Evolutionary conservation across 2,113 vertebrate species (phyloP), one percentile per base, ranked within the genome.

Genomic region (Ammodytes dubius): DNA sequence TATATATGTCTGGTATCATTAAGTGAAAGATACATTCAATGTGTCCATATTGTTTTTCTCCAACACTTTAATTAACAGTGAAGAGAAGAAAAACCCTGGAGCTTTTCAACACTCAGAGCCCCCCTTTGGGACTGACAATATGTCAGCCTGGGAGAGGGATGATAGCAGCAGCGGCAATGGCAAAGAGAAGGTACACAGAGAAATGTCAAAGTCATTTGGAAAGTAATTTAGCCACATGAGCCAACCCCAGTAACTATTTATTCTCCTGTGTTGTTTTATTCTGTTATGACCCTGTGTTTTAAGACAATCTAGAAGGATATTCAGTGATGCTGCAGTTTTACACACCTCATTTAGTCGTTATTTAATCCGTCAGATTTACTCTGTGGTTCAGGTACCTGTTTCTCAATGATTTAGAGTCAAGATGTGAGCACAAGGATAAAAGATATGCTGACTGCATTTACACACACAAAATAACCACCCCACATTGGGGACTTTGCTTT

Each of bases 181-280:
- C 71, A 87, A 87, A 75, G 84, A 94, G 59, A 92, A 93, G 94
- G 94, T 95, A 88, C 92, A 90, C 87, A 81, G 45, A 79, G 58
- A 82, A 85, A 89, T 79, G 45, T 9, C 53, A 17, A 53, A 80
- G 73, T 76, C 56, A 65, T 73, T 77, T 50, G 63, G 10, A 65
- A 60, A 59, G 39, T 74, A 7, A 78, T 74, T 67, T 43, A 57
- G 27, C 46, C 58, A 79, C 11, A 74, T 19, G 10, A 49, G 42
- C 15, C 54, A 64, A 27, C 11, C 42, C 70, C 35, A 53, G 17
- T 52, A 49, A 75, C 39, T 54, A 35, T 71, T 37, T 37, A 45
- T 42, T 66, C 19, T 56, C 58, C 46, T 45, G 3, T 57, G 57
- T 66, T 81, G 47, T 53, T 77, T 65, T 58, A 39, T 60, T 57